Evolutionary conservation across 2,888 invertebrate species (phyloP).

Genomic region (Junonia oenone): DNA sequence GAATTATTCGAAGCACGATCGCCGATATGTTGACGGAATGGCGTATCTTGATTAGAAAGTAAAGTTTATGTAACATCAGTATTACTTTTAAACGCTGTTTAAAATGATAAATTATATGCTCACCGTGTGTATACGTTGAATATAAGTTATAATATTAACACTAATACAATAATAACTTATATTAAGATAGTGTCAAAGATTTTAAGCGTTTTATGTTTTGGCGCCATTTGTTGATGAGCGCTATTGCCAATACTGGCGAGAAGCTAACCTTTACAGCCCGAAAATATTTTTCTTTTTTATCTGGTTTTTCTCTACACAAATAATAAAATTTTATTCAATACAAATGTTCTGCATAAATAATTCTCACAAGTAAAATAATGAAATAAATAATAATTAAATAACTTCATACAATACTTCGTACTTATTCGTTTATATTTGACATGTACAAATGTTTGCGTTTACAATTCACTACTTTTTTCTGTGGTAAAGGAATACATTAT

Average conservation of each 20-base stretch:
- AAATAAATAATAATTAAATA: too few species aligned
- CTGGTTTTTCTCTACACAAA: neutral
- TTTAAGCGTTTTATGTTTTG: neutral
- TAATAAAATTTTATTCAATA: too few species aligned
- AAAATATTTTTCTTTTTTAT: neutral
- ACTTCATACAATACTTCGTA: neutral
- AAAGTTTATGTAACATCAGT: neutral
- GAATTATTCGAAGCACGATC: constrained; percentile 14
- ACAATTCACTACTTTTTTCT: neutral
- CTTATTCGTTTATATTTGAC: neutral
- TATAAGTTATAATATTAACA: neutral
- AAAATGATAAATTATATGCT: neutral
- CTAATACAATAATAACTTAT: neutral
- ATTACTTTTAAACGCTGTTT: neutral
- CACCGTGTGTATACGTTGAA: too few species aligned
- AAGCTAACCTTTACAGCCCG: neutral
- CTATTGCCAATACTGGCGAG: neutral
- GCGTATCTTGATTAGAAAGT: constrained; percentile 12
- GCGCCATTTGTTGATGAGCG: neutral
- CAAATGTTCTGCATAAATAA: too few species aligned
- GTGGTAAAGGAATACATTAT: neutral
- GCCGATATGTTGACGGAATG: constrained; percentile 6
- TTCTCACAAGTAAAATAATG: too few species aligned
- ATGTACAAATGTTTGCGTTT: neutral
- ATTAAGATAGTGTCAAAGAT: neutral